These are phyloP conservation scores for Azemiops feae DNA, from an alignment of 2,113 vertebrate species.

Conservation along the genomic window DNA sequence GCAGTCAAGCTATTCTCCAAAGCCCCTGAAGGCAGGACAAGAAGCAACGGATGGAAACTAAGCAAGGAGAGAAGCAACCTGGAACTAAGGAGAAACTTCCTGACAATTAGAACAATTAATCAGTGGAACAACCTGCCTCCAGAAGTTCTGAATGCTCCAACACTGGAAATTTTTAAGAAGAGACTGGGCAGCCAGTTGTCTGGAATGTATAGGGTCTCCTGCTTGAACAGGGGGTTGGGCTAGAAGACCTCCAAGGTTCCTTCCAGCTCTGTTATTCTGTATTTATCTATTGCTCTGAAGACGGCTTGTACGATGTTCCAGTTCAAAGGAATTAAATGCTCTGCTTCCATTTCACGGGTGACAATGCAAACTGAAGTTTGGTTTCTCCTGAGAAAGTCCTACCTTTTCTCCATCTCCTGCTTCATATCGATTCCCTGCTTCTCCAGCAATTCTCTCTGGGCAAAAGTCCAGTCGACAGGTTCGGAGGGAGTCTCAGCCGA, in stretches of 20 bases:
- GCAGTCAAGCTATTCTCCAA: too few relatives aligned
- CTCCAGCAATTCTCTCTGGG: constrained; percentile 95
- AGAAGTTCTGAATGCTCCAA: too few relatives aligned
- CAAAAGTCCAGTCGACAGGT: constrained; percentile 98
- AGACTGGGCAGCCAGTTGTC: not conserved
- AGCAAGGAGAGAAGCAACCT: too few relatives aligned
- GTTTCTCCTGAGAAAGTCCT: constrained; percentile 5
- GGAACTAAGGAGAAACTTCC: too few relatives aligned
- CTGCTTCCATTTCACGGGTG: not conserved
- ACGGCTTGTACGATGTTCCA: too few relatives aligned
- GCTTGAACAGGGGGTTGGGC: not conserved
- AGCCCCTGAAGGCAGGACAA: too few relatives aligned
- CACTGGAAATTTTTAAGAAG: not conserved
- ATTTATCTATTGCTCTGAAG: not conserved
- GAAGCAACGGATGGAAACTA: too few relatives aligned
- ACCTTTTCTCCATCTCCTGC: constrained; percentile 99
- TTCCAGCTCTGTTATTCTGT: not conserved
- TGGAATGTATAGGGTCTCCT: not conserved
- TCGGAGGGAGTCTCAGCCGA: constrained; percentile 97
- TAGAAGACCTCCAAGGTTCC: not conserved
- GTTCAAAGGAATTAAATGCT: not conserved
- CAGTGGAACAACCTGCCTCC: too few relatives aligned
- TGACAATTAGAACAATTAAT: too few relatives aligned
- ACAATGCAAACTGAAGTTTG: not conserved
- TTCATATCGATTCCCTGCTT: constrained; percentile 99